Conservation (phyloP, 2,113 vertebrate species). For the Pluvialis apricaria region DNA sequence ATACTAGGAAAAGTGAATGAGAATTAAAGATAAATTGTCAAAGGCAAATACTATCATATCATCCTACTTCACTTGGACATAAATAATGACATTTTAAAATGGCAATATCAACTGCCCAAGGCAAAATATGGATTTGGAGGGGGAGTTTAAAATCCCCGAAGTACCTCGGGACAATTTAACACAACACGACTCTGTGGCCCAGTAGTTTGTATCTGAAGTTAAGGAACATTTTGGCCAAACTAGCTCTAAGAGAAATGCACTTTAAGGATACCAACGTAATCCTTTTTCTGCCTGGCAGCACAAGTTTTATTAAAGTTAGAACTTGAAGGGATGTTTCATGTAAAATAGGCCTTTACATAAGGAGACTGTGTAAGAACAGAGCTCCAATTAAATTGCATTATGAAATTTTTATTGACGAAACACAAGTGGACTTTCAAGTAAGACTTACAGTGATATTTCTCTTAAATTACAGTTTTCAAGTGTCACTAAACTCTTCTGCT, state of each 20-base stretch:
- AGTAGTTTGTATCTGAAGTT: not conserved
- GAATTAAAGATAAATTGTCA: constrained; percentile 1
- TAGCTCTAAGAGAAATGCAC: not conserved
- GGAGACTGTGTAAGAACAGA: not conserved
- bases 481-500: not conserved
- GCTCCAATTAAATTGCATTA: not conserved
- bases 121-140: not conserved
- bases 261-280: constrained; percentile 6
- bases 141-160: not conserved
- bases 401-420: not conserved
- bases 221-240: not conserved
- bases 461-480: not conserved
- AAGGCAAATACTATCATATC: not conserved
- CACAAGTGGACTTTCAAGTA: not conserved
- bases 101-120: not conserved
- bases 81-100: not conserved
- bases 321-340: not conserved
- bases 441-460: not conserved
- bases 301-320: constrained; percentile 9
- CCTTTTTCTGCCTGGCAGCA: not conserved
- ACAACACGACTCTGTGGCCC: not conserved
- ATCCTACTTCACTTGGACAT: not conserved
- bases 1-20: not conserved
- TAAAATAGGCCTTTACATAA: not conserved
- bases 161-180: not conserved